Base-by-base conservation (phyloP, 2,888 invertebrate genomes). In the Drosophila siamana region DNA sequence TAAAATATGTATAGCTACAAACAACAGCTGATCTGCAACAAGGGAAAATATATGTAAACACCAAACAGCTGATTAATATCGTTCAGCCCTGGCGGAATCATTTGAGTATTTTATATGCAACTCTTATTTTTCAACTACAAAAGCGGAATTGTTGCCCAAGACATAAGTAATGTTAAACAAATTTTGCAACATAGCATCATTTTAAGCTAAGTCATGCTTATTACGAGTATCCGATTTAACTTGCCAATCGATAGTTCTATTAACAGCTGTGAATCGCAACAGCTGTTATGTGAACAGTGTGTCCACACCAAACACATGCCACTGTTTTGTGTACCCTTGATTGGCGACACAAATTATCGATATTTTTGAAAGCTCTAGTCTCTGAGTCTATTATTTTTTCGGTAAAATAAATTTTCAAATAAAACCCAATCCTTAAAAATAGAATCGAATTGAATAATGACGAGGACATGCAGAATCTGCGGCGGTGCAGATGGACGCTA, bases 391-490 rank as follows among this genome's bases (percentile, higher is more conserved):
- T 38, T 38, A 15, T 13, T 38, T 38, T 38, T 38, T 38, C 15
- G 36, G 6, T 59, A 26, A 36, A 65, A 48, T 38, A 9, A 7
- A 41, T 55, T 60, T 33, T 60, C 8, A 16, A 9, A 33, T 52
- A 16, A 2, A 44, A 62, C 36, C 24, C 13, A 33, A 33, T 30
- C 43, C n/a, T 33, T 4, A n/a, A 33, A 13, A 9, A 26, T 55
- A 16, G 1, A 46, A 67, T 44, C 41, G 15, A 47, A 33, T 30
- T 47, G 6, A 41, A 64, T 4, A n/a, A 84, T 84, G 78, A 69
- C 74, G 24, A 66, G 76, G 55, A 74, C 69, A 19, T 84, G 84
- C 26, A 66, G 84, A 61, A 63, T 79, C 24, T 84, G 84, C 48
- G 77, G 61, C 6, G 66, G 64, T 0, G 41, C 40, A 44, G 63